Conservation (phyloP, 2,113 vertebrate species). For the Butorides virescens region DNA sequence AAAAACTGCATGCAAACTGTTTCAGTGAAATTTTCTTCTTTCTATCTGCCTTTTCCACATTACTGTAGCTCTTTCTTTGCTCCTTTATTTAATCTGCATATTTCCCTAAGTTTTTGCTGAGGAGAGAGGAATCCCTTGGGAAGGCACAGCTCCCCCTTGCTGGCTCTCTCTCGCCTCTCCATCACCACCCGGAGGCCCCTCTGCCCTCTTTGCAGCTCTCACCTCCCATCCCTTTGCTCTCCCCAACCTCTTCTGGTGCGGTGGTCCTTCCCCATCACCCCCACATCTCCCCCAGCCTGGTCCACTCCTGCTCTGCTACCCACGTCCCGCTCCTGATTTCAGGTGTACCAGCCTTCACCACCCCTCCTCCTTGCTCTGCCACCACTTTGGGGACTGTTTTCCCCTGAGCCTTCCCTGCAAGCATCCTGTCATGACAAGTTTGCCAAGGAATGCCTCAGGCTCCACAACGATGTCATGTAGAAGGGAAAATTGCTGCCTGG, state of each 20-base stretch:
- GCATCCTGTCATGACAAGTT: not conserved
- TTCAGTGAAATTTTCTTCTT: not conserved
- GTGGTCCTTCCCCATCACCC: accelerated
- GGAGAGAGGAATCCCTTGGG: not conserved
- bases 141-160: not conserved
- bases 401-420: not conserved
- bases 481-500: not conserved
- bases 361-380: not conserved
- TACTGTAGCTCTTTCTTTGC: not conserved
- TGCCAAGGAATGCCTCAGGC: not conserved
- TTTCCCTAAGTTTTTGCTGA: not conserved
- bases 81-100: not conserved
- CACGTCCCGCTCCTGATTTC: not conserved
- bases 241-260: not conserved
- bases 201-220: not conserved
- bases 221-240: not conserved
- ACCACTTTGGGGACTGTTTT: not conserved
- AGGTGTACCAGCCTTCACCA: not conserved
- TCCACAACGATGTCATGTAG: not conserved
- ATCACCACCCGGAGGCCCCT: not conserved
- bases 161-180: not conserved
- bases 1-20: not conserved
- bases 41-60: not conserved
- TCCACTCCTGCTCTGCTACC: not conserved
- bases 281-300: not conserved